A percentile compares a stretch with the other conserved stretches of the same genome.
phyloP scores from a whole-genome alignment of 53 echinoderm and acorn worm species.

The Paracentrotus lividus region DNA sequence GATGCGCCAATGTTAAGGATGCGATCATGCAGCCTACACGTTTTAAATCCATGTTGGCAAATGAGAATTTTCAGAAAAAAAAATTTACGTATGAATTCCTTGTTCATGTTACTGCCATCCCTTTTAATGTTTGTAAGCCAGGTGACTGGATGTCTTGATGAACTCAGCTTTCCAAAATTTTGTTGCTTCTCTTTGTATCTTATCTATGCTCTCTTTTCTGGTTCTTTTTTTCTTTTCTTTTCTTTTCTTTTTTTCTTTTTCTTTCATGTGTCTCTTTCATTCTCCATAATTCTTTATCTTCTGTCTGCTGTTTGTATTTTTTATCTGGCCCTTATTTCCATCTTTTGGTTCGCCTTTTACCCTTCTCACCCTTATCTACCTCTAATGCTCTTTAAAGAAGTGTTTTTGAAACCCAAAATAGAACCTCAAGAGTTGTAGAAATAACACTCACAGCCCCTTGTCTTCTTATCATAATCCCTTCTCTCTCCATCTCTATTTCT shows the following conservation, averaged over 20 bases:
- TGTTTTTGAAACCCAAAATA: conserved; percentile 28
- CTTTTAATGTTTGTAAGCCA: no score
- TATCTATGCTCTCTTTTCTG: background rate
- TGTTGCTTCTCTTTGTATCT: background rate
- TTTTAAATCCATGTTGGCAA: no score
- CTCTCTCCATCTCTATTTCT: background rate
- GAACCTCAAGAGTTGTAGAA: conserved; percentile 7
- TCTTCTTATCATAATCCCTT: background rate
- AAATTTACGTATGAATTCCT: no score
- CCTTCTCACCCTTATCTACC: background rate
- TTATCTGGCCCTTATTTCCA: background rate
- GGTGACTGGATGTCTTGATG: no score
- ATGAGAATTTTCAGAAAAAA: no score
- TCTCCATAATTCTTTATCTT: no score
- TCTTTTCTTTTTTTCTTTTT: no score
- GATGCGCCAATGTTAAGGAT: no score
- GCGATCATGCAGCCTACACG: no score
- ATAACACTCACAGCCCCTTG: background rate
- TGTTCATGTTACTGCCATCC: no score
- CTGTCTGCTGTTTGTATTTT: no score
- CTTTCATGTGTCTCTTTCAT: background rate
- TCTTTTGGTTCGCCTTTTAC: background rate
- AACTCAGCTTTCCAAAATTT: no score
- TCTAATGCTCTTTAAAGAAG: background rate
- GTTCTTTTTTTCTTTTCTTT: background rate